Base-by-base conservation (phyloP, 2,797 vertebrate species). In the Pseudomugil tenellus region DNA sequence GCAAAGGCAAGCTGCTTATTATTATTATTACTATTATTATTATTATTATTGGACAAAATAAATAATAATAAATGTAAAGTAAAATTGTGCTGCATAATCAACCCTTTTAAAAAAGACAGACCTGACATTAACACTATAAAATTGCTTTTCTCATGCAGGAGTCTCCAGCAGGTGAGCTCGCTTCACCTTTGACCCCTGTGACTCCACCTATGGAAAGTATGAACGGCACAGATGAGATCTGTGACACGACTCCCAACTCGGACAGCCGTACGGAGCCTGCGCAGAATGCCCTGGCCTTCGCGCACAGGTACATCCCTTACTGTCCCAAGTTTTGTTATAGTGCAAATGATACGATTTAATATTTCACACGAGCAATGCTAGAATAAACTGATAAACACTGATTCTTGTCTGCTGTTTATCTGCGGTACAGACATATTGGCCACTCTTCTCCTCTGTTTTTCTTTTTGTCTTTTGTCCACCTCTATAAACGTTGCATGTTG, bases 171-270 rank as follows among this genome's bases (percentile, higher is more conserved):
- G 96, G 96, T 34, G 98, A 99, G 79, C 95, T 98, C 67, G 94
- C 97, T 37, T 98, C 97, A 88, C 97, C 97, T 84, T 87, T 98
- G 90, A 98, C 95, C 29, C 97, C 97, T 0, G 92, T 96, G 90
- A 98, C 95, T 43, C 96, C 96, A 7, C 93, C 89, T 48, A 92
- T 93, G 90, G 96, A 98, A 88, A 96, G 91, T 69, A 95, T 98
- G 88, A 99, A 98, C 0, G 97, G 97, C 73, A 98, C 97, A 6
- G 97, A 98, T 37, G 97, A 99, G 34, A 92, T 95, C 62, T 95
- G 95, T 14, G 96, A 97, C 84, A 91, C 95, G 62, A 95, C 94
- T 3, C 96, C 96, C 74, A 97, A 96, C 90, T 95, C 94, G 32
- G 96, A 98, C 86, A 86, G 92, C 79, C 95, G 96, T 82, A 92